phyloP scores from a whole-genome alignment of 2,113 vertebrate species.

The Sander lucioperca region DNA sequence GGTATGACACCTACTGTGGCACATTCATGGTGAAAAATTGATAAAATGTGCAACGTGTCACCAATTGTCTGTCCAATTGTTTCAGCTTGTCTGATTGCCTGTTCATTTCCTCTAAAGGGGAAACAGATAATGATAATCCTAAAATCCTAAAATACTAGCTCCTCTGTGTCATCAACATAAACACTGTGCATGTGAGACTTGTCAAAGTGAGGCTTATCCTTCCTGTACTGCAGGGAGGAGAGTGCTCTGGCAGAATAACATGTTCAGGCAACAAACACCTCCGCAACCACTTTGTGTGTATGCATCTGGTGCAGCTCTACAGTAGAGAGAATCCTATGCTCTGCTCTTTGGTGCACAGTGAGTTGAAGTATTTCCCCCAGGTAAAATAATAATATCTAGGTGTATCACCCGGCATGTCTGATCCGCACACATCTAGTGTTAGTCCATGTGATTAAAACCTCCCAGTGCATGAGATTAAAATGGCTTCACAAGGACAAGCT shows the following conservation, averaged over 20 bases:
- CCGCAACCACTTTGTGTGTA: conserved; percentile 38
- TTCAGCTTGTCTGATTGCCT: conserved; percentile 5
- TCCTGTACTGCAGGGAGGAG: conserved; percentile 18
- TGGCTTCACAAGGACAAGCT: conserved; percentile 42
- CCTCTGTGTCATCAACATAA: conserved; percentile 20
- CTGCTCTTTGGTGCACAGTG: conserved; percentile 18
- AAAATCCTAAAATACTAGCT: conserved; percentile 5
- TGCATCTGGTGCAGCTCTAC: conserved; percentile 16
- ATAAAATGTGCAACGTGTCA: conserved; percentile 10
- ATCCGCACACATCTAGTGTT: conserved; percentile 44
- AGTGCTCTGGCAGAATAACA: conserved; percentile 43
- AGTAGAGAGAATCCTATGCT: conserved; percentile 15
- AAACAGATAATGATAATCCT: neutral
- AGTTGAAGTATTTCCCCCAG: conserved; percentile 48
- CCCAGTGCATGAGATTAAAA: conserved; percentile 60
- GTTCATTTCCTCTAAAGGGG: conserved; percentile 20
- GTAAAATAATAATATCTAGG: conserved; percentile 47
- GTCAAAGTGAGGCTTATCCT: conserved; percentile 42
- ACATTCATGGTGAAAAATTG: neutral
- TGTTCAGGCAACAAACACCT: conserved; percentile 47
- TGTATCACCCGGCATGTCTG: conserved; percentile 45
- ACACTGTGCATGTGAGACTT: conserved; percentile 1
- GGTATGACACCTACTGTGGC: conserved; percentile 7
- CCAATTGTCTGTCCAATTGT: conserved; percentile 22
- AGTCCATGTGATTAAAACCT: conserved; percentile 58